phyloP scores from a whole-genome alignment of 2,888 invertebrate genomes.

The Unio pictorum region DNA sequence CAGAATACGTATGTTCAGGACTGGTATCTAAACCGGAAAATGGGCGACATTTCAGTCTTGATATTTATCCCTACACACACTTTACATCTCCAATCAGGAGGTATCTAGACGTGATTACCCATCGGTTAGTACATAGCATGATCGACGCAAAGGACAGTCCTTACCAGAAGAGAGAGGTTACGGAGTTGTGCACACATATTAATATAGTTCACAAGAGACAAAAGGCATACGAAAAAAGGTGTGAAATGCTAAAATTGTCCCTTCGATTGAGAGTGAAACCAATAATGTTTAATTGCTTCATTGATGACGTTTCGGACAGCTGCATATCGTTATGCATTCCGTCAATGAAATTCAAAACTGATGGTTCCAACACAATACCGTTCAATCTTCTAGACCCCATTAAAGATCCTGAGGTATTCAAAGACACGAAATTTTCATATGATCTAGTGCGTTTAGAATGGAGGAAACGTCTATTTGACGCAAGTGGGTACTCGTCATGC shows the following conservation, averaged over 20 bases:
- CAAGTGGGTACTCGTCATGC: neutral
- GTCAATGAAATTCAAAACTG: constrained; percentile 13
- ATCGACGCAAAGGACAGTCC: constrained; percentile 9
- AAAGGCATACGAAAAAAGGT: constrained; percentile 25
- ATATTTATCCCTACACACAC: constrained; percentile 15
- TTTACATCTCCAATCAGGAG: constrained; percentile 31
- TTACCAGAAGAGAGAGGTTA: constrained; percentile 20
- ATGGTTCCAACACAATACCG: constrained; percentile 4
- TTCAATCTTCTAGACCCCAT: constrained; percentile 25
- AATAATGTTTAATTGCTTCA: constrained; percentile 15
- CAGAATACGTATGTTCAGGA: constrained; percentile 17
- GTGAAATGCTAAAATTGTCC: constrained; percentile 17
- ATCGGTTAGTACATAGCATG: constrained; percentile 36
- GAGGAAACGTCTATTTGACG: constrained; percentile 6
- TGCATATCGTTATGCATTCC: constrained; percentile 21
- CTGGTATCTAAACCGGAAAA: neutral
- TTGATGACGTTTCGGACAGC: constrained; percentile 24
- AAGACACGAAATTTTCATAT: constrained; percentile 6
- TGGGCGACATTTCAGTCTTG: constrained; percentile 26
- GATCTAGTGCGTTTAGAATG: constrained; percentile 3
- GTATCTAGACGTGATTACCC: constrained; percentile 22
- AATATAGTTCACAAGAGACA: constrained; percentile 19
- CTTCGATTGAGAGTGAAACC: constrained; percentile 19
- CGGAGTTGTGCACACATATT: constrained; percentile 20
- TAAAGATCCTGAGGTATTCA: constrained; percentile 5